These are phyloP conservation scores for Pseudorectes ferrugineus DNA, from an alignment of 2,113 vertebrate species.

Conservation along the genomic window DNA sequence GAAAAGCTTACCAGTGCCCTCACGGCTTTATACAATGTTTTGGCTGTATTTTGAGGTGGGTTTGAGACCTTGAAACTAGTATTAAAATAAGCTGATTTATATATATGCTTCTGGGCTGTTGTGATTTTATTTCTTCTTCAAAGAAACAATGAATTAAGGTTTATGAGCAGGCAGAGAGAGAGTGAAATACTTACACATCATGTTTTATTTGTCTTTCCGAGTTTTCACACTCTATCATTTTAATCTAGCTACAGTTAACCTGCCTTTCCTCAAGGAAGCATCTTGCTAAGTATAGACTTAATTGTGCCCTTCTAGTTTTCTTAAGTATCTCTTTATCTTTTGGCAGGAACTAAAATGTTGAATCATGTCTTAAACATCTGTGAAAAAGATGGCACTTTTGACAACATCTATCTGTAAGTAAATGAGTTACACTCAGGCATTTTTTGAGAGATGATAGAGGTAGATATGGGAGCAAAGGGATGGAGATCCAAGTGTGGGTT, in stretches of 20 bases:
- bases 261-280: background rate
- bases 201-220: background rate
- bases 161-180: background rate
- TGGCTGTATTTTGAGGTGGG: background rate
- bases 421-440: background rate
- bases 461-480: background rate
- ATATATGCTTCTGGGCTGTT: background rate
- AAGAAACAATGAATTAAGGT: background rate
- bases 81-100: background rate
- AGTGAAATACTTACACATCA: background rate
- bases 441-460: background rate
- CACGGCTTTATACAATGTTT: background rate
- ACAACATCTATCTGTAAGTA: conserved; percentile 99
- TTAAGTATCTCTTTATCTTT: conserved; percentile 36
- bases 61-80: background rate
- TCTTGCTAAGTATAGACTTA: background rate
- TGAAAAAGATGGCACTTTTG: conserved; percentile 99
- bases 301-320: background rate
- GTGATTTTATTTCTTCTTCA: background rate
- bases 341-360: conserved; percentile 97
- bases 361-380: conserved; percentile 99
- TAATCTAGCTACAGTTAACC: background rate
- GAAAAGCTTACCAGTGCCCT: background rate
- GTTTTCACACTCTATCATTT: background rate
- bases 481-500: background rate